Evolutionary conservation across 2,113 vertebrate species (phyloP).

Genomic region (Synchiropus splendidus): DNA sequence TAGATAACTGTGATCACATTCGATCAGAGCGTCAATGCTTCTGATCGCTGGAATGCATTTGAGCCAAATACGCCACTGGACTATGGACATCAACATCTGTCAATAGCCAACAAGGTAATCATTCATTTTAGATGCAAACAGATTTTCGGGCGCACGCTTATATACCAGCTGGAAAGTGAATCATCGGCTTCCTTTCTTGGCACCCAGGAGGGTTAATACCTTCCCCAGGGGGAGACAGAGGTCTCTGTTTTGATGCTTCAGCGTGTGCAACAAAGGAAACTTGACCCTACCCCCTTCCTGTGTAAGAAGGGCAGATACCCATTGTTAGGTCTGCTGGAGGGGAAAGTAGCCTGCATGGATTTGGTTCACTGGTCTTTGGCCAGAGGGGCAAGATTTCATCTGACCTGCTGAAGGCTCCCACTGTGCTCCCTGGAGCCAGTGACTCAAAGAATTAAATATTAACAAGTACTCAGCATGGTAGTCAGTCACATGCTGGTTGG

Average conservation of each 20-base stretch:
- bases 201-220: conserved; percentile 16
- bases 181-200: conserved; percentile 16
- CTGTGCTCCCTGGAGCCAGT: not conserved
- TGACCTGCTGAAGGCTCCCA: not conserved
- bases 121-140: no score
- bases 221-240: conserved; percentile 22
- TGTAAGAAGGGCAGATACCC: conserved; percentile 7
- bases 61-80: no score
- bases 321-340: conserved; percentile 20
- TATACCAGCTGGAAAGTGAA: not conserved
- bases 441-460: not conserved
- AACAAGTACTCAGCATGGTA: not conserved
- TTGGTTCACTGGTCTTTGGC: conserved; percentile 8
- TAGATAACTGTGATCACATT: no score
- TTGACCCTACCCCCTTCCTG: conserved; percentile 6
- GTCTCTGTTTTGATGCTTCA: conserved; percentile 18
- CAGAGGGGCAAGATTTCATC: conserved; percentile 2
- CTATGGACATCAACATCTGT: no score
- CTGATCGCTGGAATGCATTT: no score
- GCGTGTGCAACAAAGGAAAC: conserved; percentile 33
- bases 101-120: no score
- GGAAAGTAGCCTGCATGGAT: conserved; percentile 17
- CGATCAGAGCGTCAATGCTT: no score
- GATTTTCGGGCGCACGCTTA: no score
- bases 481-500: not conserved